A percentile compares a stretch with the other conserved stretches of the same genome.
Evolutionary conservation across 2,797 vertebrate genomes (phyloP).

Genomic region (Dermochelys coriacea): DNA sequence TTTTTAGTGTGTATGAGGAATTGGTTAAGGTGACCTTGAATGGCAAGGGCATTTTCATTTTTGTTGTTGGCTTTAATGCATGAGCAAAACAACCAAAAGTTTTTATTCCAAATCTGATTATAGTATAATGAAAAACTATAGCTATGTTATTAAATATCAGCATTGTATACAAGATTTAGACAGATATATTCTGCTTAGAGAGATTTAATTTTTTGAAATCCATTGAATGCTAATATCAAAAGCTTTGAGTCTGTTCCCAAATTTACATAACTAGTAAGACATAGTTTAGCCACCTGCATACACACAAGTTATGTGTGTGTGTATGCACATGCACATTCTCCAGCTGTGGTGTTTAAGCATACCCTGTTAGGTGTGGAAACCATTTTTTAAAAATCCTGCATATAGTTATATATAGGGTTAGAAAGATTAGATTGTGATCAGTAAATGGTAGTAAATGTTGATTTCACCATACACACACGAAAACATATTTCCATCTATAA

Average conservation of each 20-base stretch:
- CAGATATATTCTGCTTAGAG: constrained; percentile 10
- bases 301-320: too few species aligned
- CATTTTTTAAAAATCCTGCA: constrained; percentile 15
- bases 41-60: background rate
- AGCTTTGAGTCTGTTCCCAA: constrained; percentile 26
- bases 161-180: constrained; percentile 61
- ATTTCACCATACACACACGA: background rate
- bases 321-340: too few species aligned
- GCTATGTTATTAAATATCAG: constrained; percentile 34
- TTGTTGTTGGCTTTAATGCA: constrained; percentile 55
- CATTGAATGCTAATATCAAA: constrained; percentile 56
- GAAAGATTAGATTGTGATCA: background rate
- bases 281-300: constrained; percentile 1
- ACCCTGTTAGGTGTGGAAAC: background rate
- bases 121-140: background rate
- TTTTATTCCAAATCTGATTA: background rate
- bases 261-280: constrained; percentile 67
- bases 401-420: background rate
- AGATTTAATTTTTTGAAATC: constrained; percentile 37
- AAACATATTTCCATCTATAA: background rate
- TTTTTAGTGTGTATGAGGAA: constrained; percentile 50
- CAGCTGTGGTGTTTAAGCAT: background rate
- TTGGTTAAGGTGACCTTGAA: constrained; percentile 42
- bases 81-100: background rate
- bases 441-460: background rate